These are phyloP conservation scores for Antechinus flavipes DNA, from an alignment of 2,113 vertebrate species.

Conservation along the genomic window DNA sequence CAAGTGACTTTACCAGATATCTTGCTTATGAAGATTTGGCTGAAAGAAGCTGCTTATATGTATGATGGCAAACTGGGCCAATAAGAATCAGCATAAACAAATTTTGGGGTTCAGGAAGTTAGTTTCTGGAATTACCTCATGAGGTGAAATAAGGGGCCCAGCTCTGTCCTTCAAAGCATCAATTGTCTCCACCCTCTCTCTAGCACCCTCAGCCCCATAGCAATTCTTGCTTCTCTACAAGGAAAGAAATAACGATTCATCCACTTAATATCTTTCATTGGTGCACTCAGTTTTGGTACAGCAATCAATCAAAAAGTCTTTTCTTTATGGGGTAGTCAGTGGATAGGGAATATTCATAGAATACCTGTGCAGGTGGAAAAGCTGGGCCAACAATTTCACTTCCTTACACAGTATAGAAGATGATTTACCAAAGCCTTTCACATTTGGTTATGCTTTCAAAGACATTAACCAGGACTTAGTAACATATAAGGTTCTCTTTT, in stretches of 20 bases:
- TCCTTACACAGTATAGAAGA: not conserved
- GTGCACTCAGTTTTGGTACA: not conserved
- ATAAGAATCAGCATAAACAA: not conserved
- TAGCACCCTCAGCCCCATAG: not conserved
- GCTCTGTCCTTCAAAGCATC: not conserved
- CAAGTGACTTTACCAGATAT: slow-evolving; percentile 41
- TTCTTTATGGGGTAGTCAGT: not conserved
- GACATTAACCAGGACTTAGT: not conserved
- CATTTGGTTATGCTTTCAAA: not conserved
- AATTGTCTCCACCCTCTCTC: not conserved
- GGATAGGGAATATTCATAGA: not conserved
- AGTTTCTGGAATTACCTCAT: not conserved
- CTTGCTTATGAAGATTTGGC: slow-evolving; percentile 22
- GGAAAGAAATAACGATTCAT: not conserved
- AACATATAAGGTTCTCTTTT: not conserved
- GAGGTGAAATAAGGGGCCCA: not conserved
- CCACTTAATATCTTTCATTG: not conserved
- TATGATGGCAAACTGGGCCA: not conserved
- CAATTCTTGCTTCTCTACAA: not conserved
- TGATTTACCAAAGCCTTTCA: not conserved
- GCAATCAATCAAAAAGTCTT: not conserved
- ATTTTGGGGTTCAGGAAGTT: not conserved
- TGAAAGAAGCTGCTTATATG: slow-evolving; percentile 37
- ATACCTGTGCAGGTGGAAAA: not conserved
- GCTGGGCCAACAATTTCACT: not conserved